Percentiles rank a stretch among this genome's conserved stretches.
These are phyloP conservation scores for Tinea pellionella DNA, from an alignment of 2,888 invertebrate genomes.

Conservation along the genomic window DNA sequence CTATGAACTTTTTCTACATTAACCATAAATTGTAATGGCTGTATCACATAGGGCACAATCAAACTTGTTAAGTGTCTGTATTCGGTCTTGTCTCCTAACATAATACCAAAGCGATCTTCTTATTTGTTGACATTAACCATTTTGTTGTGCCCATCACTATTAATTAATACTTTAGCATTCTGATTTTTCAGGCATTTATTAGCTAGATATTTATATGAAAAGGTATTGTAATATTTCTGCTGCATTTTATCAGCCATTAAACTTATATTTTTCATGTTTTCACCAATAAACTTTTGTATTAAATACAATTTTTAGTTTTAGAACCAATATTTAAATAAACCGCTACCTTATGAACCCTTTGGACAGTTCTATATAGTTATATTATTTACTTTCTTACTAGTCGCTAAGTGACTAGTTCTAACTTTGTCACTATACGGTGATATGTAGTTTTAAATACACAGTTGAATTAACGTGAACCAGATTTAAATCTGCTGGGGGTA, in stretches of 20 bases:
- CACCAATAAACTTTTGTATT: slow-evolving; percentile 71
- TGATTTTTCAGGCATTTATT: slow-evolving; percentile 69
- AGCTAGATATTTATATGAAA: slow-evolving; percentile 64
- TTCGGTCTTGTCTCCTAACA: slow-evolving; percentile 15
- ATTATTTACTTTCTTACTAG: too few species aligned
- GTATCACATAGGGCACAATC: neutral
- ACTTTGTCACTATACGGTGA: too few species aligned
- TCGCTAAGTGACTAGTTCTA: too few species aligned
- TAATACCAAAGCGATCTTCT: slow-evolving; percentile 52
- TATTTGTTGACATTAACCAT: slow-evolving; percentile 59
- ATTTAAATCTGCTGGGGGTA: too few species aligned
- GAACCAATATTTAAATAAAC: slow-evolving; percentile 66
- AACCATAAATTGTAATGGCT: slow-evolving; percentile 1
- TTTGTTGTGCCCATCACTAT: slow-evolving; percentile 63
- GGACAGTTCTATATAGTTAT: slow-evolving; percentile 46
- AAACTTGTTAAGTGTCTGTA: slow-evolving; percentile 6
- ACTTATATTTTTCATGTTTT: slow-evolving; percentile 70
- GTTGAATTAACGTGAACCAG: too few species aligned
- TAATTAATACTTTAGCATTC: slow-evolving; percentile 52
- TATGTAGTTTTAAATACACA: too few species aligned
- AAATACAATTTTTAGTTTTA: slow-evolving; percentile 71
- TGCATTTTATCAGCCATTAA: slow-evolving; percentile 70
- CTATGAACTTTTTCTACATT: slow-evolving; percentile 17
- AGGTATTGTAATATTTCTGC: slow-evolving; percentile 69
- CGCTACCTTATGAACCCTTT: slow-evolving; percentile 58